Percentiles rank a stretch among this genome's conserved stretches.
These are phyloP conservation scores for Ianthella basta DNA, from an alignment of 37 sponge, comb jelly and placozoan genomes.

Conservation along the genomic window DNA sequence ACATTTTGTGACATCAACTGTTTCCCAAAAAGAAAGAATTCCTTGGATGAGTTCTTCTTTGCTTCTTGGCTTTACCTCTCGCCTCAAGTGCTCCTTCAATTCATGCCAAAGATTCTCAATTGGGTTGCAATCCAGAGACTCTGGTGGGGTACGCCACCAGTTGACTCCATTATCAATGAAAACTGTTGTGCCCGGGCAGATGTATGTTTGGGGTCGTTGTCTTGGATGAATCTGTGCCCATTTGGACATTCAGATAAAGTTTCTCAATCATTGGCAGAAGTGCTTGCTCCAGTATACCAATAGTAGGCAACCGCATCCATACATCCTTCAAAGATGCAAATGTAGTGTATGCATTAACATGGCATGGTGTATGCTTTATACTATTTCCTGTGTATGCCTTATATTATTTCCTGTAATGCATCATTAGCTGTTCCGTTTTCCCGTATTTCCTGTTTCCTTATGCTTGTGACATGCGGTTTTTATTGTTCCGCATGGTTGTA, in stretches of 20 bases:
- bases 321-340: neutral
- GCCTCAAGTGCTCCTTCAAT: neutral
- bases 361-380: too few species aligned
- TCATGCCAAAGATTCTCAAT: neutral
- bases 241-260: constrained; percentile 4
- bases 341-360: too few species aligned
- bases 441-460: too few species aligned
- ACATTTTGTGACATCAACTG: neutral
- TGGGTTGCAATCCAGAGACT: neutral
- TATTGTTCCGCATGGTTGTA: too few species aligned
- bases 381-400: too few species aligned
- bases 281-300: constrained; percentile 6
- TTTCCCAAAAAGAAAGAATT: constrained; percentile 1
- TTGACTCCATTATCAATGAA: constrained; percentile 1
- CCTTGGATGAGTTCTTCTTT: neutral
- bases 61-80: neutral
- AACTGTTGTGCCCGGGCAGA: neutral
- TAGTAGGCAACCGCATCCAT: constrained; percentile 1
- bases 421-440: too few species aligned
- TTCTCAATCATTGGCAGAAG: constrained; percentile 2
- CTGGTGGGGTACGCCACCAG: neutral
- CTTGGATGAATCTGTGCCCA: neutral
- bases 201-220: neutral
- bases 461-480: too few species aligned
- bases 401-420: too few species aligned